A percentile compares a stretch with the other conserved stretches of the same genome.
Conservation (phyloP, 1,140 invertebrate species). For the Cryptotermes secundus region DNA sequence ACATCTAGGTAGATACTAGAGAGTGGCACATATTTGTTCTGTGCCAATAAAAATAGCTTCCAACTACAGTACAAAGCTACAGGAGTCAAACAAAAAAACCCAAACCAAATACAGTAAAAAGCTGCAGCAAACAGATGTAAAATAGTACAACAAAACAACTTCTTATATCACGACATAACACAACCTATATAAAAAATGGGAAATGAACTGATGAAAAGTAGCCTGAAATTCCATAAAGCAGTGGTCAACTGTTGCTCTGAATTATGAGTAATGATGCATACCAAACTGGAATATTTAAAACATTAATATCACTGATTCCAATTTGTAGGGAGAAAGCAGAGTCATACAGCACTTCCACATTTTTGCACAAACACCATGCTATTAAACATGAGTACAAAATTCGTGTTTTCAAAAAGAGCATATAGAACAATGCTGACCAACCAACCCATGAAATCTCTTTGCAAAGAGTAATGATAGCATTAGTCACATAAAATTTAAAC, state of each 20-base stretch:
- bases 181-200: constrained; percentile 19
- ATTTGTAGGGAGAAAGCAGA: not conserved
- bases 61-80: constrained; percentile 19
- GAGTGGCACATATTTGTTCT: constrained; percentile 21
- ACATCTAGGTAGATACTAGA: constrained; percentile 28
- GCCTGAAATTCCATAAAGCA: not conserved
- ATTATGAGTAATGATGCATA: not conserved
- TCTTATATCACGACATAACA: constrained; percentile 25
- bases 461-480: not conserved
- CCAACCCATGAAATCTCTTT: constrained; percentile 5
- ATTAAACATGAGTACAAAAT: not conserved
- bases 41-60: constrained; percentile 22
- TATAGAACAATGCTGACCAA: not conserved
- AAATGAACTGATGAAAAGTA: not conserved
- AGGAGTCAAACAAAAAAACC: constrained; percentile 29
- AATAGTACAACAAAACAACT: constrained; percentile 1
- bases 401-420: not conserved
- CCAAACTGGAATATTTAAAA: constrained; percentile 1
- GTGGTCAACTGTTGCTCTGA: not conserved
- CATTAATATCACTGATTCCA: not conserved
- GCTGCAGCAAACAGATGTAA: constrained; percentile 23
- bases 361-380: not conserved
- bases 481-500: not conserved
- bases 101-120: constrained; percentile 22
- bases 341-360: too few relatives aligned